Conservation (phyloP, 1,140 invertebrate genomes). For the Mamestra configurata region DNA sequence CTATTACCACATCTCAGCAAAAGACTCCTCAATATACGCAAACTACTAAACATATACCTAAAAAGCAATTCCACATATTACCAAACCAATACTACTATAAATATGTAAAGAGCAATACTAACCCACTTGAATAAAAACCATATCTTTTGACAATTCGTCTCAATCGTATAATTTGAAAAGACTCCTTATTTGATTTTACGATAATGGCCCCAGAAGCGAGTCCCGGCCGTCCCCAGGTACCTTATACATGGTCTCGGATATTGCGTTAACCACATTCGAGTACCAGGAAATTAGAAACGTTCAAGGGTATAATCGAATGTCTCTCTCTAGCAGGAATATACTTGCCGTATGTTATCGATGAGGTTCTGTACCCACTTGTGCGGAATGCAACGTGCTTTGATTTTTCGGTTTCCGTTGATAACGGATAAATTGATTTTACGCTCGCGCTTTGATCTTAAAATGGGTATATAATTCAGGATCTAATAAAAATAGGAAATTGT, state of each 20-base stretch:
- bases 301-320: constrained; percentile 85
- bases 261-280: constrained; percentile 84
- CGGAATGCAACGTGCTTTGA: constrained; percentile 52
- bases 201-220: constrained; percentile 69
- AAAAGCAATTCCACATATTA: too few species aligned
- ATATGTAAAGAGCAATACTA: background rate
- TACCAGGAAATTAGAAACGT: constrained; percentile 87
- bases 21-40: too few species aligned
- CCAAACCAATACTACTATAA: background rate
- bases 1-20: too few species aligned
- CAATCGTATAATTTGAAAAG: constrained; percentile 73
- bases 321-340: constrained; percentile 75
- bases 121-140: constrained; percentile 14
- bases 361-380: constrained; percentile 51
- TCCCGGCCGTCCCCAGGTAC: constrained; percentile 69
- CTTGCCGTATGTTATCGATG: constrained; percentile 64
- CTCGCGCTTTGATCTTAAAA: constrained; percentile 17
- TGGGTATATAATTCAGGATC: background rate
- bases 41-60: too few species aligned
- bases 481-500: background rate
- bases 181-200: constrained; percentile 77
- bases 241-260: constrained; percentile 78
- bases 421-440: constrained; percentile 49
- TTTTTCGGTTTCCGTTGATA: constrained; percentile 47
- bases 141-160: constrained; percentile 64